Evolutionary conservation across 2,113 vertebrate genomes (phyloP).

Genomic region (Myotis lucifugus): DNA sequence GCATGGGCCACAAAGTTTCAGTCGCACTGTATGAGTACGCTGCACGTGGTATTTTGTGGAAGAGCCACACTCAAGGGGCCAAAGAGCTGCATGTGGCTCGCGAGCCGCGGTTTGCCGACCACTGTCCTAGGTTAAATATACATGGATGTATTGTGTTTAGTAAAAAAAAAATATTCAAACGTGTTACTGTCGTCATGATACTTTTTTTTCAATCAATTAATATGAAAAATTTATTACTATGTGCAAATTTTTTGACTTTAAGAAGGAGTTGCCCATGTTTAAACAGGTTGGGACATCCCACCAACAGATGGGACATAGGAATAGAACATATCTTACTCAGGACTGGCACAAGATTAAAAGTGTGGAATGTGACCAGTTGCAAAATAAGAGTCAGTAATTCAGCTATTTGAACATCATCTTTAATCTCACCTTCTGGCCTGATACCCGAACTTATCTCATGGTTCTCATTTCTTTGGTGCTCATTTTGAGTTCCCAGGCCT

Average conservation of each 20-base stretch:
- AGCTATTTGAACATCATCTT: not conserved
- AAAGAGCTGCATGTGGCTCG: too few relatives aligned
- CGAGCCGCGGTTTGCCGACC: too few relatives aligned
- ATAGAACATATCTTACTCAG: not conserved
- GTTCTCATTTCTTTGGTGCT: not conserved
- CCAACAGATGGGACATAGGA: not conserved
- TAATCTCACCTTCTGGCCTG: not conserved
- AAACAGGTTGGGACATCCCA: not conserved
- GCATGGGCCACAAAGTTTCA: too few relatives aligned
- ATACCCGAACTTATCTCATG: not conserved
- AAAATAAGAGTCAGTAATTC: not conserved
- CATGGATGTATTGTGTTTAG: not conserved
- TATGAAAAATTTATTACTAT: slow-evolving; percentile 2
- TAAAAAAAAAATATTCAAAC: slow-evolving; percentile 33
- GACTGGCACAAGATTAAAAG: not conserved
- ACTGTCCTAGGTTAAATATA: not conserved
- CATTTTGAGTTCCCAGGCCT: not conserved
- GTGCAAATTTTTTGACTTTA: not conserved
- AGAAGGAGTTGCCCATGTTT: not conserved
- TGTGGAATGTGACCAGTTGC: not conserved
- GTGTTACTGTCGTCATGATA: not conserved
- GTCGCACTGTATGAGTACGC: too few relatives aligned
- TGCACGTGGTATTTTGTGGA: too few relatives aligned
- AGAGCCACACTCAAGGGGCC: too few relatives aligned
- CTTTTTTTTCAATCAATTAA: not conserved